phyloP scores from a whole-genome alignment of 2,113 vertebrate species.

The Pyrgilauda ruficollis region DNA sequence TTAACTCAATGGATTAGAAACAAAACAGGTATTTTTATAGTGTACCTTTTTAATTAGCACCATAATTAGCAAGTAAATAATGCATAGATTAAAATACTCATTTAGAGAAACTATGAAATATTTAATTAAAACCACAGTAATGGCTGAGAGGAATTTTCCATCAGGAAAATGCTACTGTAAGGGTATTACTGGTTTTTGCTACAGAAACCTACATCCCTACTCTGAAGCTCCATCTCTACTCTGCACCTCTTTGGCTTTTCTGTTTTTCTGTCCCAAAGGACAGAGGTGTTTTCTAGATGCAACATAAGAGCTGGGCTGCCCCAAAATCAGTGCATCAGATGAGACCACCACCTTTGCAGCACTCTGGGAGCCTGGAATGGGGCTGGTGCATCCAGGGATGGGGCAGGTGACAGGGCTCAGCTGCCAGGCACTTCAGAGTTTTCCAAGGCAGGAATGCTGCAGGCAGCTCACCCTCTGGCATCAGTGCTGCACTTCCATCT shows the following conservation, averaged over 20 bases:
- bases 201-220: not conserved
- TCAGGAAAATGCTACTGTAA: not conserved
- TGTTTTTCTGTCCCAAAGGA: not conserved
- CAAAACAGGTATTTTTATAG: slow-evolving; percentile 10
- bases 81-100: not conserved
- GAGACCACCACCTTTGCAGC: not conserved
- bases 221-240: not conserved
- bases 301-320: not conserved
- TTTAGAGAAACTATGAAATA: slow-evolving; percentile 39
- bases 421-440: not conserved
- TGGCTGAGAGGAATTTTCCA: not conserved
- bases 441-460: not conserved
- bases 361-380: not conserved
- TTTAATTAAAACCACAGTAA: slow-evolving; percentile 24
- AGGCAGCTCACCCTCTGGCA: not conserved
- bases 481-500: rapidly evolving
- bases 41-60: slow-evolving; percentile 31
- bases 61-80: slow-evolving; percentile 36
- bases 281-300: not conserved
- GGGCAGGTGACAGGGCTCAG: not conserved
- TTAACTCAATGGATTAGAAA: slow-evolving; percentile 15
- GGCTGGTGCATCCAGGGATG: not conserved
- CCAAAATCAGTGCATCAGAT: not conserved
- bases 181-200: not conserved
- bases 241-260: not conserved